Evolutionary conservation across 2,888 invertebrate species (phyloP).

Genomic region (Hybos culiciformis): DNA sequence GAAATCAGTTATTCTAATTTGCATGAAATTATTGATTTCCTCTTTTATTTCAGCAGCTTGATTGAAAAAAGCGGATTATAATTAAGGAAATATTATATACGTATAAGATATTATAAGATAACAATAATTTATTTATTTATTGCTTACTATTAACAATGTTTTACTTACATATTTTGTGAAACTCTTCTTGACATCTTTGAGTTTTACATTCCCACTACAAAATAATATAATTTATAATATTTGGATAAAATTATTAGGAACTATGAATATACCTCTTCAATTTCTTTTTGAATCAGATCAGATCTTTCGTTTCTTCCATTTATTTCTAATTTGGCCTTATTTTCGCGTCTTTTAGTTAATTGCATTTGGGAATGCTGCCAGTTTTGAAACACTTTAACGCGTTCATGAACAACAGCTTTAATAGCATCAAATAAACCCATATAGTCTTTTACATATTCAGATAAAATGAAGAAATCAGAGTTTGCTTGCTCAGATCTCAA

Average conservation of each 20-base stretch:
- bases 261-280: conserved; percentile 58
- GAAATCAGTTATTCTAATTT: conserved; percentile 76
- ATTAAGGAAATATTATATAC: too few relatives aligned
- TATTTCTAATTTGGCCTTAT: conserved; percentile 82
- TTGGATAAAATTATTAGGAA: neutral
- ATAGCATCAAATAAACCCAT: conserved; percentile 82
- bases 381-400: conserved; percentile 80
- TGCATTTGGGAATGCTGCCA: conserved; percentile 97
- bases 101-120: too few relatives aligned
- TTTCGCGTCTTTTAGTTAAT: conserved; percentile 85
- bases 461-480: conserved; percentile 83
- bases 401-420: conserved; percentile 63
- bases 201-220: conserved; percentile 87
- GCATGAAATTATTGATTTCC: conserved; percentile 86
- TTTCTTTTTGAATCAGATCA: conserved; percentile 78
- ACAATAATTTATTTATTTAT: too few relatives aligned
- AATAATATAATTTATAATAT: conserved; percentile 1
- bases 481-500: conserved; percentile 86
- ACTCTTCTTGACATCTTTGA: conserved; percentile 91
- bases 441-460: conserved; percentile 93
- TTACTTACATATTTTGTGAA: conserved; percentile 92
- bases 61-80: too few relatives aligned
- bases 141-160: too few relatives aligned
- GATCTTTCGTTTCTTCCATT: conserved; percentile 81
- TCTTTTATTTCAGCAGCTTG: conserved; percentile 85